These are phyloP conservation scores for Acleris sparsana DNA, from an alignment of 2,888 invertebrate species.

Conservation along the genomic window DNA sequence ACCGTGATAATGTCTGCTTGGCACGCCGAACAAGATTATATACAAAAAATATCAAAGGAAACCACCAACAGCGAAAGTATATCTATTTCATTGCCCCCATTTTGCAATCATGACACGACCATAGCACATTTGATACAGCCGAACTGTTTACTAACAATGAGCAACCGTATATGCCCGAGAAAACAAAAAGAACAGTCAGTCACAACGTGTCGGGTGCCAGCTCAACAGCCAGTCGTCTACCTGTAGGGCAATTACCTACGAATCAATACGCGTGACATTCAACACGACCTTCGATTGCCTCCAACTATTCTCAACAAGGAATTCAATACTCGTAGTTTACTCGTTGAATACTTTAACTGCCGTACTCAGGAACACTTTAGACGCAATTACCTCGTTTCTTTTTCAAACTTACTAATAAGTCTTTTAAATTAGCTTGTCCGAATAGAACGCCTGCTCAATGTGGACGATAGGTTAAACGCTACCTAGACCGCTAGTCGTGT, in stretches of 20 bases:
- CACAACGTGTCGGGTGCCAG: slow-evolving; percentile 20
- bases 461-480: no score
- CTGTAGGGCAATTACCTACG: slow-evolving; percentile 10
- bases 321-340: background rate
- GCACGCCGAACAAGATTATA: slow-evolving; percentile 18
- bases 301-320: background rate
- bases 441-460: no score
- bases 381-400: no score
- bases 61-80: slow-evolving; percentile 62
- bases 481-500: no score
- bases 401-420: no score
- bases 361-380: no score
- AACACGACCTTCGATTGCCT: slow-evolving; percentile 21
- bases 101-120: slow-evolving; percentile 57
- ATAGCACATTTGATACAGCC: slow-evolving; percentile 30
- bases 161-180: slow-evolving; percentile 44
- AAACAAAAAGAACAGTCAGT: slow-evolving; percentile 40
- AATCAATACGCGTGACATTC: slow-evolving; percentile 32
- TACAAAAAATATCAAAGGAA: slow-evolving; percentile 47
- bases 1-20: slow-evolving; percentile 32
- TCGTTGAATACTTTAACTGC: no score
- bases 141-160: slow-evolving; percentile 52
- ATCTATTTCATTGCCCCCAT: slow-evolving; percentile 72
- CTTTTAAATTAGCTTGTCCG: no score
- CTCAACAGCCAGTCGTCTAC: slow-evolving; percentile 17